Conservation (phyloP, 1,140 invertebrate species). For the Sitophilus oryzae region DNA sequence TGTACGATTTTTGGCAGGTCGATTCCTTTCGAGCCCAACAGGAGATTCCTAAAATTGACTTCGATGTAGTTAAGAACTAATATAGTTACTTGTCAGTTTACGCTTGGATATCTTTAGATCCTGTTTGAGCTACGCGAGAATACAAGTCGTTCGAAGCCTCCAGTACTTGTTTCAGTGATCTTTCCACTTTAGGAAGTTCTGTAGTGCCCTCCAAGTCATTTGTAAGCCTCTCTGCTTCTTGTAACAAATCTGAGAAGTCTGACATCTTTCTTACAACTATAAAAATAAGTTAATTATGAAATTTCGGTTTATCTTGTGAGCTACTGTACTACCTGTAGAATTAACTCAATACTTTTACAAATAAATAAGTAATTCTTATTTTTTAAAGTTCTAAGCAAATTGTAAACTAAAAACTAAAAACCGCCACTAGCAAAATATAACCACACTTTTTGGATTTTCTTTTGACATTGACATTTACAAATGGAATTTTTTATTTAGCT, state of each 20-base stretch:
- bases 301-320: no score
- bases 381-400: no score
- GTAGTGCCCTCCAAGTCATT: conserved; percentile 79
- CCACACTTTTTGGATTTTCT: not conserved
- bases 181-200: conserved; percentile 79
- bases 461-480: not conserved
- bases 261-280: conserved; percentile 29
- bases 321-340: no score
- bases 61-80: not conserved
- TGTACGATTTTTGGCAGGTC: conserved; percentile 88
- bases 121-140: conserved; percentile 74
- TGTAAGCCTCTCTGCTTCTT: conserved; percentile 84
- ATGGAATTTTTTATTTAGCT: no score
- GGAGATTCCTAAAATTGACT: conserved; percentile 67
- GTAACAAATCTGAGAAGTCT: conserved; percentile 79
- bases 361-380: no score
- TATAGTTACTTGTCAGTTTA: conserved; percentile 54
- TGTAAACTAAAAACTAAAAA: not conserved
- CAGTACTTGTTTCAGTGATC: conserved; percentile 84
- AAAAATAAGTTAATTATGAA: not conserved
- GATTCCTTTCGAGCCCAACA: conserved; percentile 87
- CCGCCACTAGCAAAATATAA: not conserved
- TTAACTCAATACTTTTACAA: no score
- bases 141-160: conserved; percentile 89
- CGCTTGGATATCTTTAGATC: conserved; percentile 87